phyloP scores from a whole-genome alignment of 1,140 invertebrate genomes.

The Cheumatopsyche charites region DNA sequence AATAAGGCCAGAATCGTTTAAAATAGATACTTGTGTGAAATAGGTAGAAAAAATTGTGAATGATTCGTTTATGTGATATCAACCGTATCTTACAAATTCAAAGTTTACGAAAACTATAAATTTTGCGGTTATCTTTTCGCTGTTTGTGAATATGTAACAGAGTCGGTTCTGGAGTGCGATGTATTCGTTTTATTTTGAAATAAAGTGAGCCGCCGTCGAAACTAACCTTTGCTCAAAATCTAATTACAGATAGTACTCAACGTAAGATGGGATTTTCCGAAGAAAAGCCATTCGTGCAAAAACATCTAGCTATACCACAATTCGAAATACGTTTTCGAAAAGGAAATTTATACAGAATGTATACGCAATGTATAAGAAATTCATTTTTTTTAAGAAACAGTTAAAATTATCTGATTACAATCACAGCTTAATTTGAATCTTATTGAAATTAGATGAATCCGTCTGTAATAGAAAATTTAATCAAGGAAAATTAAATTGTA shows the following conservation, averaged over 20 bases:
- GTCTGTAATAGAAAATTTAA: no score
- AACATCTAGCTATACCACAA: neutral
- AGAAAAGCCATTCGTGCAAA: constrained; percentile 12
- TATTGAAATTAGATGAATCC: neutral
- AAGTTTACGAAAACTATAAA: no score
- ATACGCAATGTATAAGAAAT: no score
- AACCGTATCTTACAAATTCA: no score
- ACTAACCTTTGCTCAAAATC: constrained; percentile 15
- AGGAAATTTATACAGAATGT: neutral
- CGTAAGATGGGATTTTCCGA: constrained; percentile 8
- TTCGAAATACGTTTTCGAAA: constrained; percentile 10
- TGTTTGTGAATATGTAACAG: no score
- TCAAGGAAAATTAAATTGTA: no score
- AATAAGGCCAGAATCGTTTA: no score
- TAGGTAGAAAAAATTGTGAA: no score
- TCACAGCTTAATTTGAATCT: neutral
- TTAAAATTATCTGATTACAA: neutral
- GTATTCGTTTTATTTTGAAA: neutral
- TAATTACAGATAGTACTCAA: constrained; percentile 27
- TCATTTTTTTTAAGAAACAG: neutral
- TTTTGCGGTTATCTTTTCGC: no score
- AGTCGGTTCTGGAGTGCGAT: no score
- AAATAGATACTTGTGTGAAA: no score
- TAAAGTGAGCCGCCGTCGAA: neutral
- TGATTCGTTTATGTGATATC: no score